phyloP scores from a whole-genome alignment of 2,888 invertebrate genomes.

The Iphiclides podalirius region DNA sequence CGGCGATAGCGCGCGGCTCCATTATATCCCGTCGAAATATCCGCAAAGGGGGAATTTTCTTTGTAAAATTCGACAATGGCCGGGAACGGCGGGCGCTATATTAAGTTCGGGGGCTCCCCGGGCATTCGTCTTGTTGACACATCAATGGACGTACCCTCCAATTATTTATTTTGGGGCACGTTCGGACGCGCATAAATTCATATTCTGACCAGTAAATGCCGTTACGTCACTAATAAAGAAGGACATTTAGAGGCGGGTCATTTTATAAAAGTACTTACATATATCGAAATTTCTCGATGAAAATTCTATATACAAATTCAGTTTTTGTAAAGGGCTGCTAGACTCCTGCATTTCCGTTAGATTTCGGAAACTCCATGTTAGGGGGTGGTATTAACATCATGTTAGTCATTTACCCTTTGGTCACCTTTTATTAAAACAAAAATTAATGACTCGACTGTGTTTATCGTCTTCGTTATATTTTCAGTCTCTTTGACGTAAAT shows the following conservation, averaged over 20 bases:
- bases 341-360: too few relatives aligned
- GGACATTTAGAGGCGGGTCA: neutral
- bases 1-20: neutral
- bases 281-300: too few relatives aligned
- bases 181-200: slow-evolving; percentile 15
- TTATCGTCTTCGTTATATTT: too few relatives aligned
- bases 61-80: slow-evolving; percentile 14
- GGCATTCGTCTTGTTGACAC: slow-evolving; percentile 56
- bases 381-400: too few relatives aligned
- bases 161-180: slow-evolving; percentile 46
- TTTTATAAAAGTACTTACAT: neutral
- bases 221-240: slow-evolving; percentile 2
- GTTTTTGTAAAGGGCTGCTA: too few relatives aligned
- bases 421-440: too few relatives aligned
- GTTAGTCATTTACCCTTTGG: too few relatives aligned
- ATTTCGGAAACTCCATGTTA: too few relatives aligned
- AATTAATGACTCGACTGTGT: too few relatives aligned
- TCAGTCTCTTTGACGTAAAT: too few relatives aligned
- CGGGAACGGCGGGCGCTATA: slow-evolving; percentile 13
- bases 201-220: slow-evolving; percentile 13
- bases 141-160: slow-evolving; percentile 42
- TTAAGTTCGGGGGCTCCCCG: slow-evolving; percentile 20
- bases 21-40: slow-evolving; percentile 10
- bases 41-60: slow-evolving; percentile 21
- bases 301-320: too few relatives aligned